These are phyloP conservation scores for Meleagris gallopavo DNA, from an alignment of 2,113 vertebrate species.

Conservation along the genomic window DNA sequence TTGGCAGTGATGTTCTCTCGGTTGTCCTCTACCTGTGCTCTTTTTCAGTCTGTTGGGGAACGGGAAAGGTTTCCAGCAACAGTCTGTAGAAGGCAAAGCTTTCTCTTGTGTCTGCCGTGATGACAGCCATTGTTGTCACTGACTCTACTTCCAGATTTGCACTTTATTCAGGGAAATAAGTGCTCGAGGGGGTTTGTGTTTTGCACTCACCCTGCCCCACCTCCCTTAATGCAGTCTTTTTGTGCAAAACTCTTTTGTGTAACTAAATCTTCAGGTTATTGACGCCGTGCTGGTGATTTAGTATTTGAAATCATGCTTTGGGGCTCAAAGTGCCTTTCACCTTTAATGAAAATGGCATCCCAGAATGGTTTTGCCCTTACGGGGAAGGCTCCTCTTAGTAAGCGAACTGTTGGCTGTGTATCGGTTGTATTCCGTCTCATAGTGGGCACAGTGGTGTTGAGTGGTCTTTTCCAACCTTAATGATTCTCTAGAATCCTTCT, in stretches of 20 bases:
- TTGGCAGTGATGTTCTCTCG: not conserved
- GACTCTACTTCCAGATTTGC: not conserved
- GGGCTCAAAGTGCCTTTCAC: not conserved
- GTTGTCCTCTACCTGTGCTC: not conserved
- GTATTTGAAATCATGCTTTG: not conserved
- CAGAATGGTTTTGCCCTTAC: not conserved
- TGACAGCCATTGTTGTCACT: not conserved
- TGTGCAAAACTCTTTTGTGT: not conserved
- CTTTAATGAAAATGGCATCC: not conserved
- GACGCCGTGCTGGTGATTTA: not conserved
- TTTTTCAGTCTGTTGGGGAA: not conserved
- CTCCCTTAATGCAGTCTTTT: not conserved
- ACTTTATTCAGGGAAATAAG: not conserved
- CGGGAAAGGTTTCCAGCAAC: not conserved
- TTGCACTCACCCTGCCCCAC: not conserved
- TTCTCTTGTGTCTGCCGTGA: not conserved
- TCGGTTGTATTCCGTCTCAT: not conserved
- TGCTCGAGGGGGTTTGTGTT: rapidly evolving
- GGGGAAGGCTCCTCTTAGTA: not conserved
- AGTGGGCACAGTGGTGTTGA: no score
- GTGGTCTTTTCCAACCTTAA: no score
- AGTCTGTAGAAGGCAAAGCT: not conserved
- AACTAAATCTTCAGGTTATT: not conserved
- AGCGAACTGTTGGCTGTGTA: not conserved
- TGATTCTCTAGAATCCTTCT: no score